Conservation (phyloP, 2,113 vertebrate species). For the Meriones unguiculatus region DNA sequence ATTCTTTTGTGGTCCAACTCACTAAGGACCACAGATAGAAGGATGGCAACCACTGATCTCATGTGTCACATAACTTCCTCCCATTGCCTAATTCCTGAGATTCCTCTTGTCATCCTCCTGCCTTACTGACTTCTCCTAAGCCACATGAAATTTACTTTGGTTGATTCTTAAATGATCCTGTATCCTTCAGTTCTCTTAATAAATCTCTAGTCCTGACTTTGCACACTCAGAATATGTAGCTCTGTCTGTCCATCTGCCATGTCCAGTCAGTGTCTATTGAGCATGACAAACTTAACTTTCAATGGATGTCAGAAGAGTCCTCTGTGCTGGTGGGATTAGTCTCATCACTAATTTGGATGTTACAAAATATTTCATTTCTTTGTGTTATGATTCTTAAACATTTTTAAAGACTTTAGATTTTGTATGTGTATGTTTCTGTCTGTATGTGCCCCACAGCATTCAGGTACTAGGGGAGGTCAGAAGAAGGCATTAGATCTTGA, state of each 20-base stretch:
- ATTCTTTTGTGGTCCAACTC: not conserved
- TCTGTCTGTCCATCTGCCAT: not conserved
- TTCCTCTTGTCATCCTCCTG: not conserved
- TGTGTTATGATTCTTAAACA: slow-evolving; percentile 60
- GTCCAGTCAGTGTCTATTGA: not conserved
- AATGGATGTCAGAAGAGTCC: not conserved
- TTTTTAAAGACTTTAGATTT: not conserved
- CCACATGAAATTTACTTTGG: not conserved
- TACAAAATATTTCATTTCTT: slow-evolving; percentile 57
- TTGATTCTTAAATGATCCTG: not conserved
- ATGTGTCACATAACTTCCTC: not conserved
- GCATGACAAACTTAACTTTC: not conserved
- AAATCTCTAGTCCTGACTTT: not conserved
- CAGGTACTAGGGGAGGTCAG: not conserved
- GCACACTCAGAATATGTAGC: not conserved
- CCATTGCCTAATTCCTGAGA: not conserved
- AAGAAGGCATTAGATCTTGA: not conserved
- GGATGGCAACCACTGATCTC: not conserved
- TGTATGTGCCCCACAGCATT: not conserved
- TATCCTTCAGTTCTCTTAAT: not conserved
- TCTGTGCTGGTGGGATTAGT: not conserved
- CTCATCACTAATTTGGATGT: slow-evolving; percentile 13
- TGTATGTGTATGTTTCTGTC: not conserved
- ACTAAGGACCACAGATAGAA: not conserved
- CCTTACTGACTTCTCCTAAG: not conserved